Base-by-base conservation (phyloP, 2,888 invertebrate species). In the Nemotelus pantherinus region DNA sequence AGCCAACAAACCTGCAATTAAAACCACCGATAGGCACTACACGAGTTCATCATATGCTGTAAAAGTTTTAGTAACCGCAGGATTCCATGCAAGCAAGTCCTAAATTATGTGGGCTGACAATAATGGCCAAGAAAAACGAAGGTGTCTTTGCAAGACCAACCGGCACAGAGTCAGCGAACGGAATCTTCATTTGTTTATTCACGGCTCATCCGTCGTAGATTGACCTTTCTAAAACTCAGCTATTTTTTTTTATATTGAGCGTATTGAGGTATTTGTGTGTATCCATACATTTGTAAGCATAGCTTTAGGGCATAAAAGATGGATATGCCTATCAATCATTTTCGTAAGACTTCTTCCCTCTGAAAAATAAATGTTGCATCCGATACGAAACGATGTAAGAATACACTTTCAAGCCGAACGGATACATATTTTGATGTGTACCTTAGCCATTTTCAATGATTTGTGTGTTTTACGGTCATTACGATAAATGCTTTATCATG, bases 291-390 rank as follows among this genome's bases (percentile, higher is more conserved):
- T 25, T 25, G 25, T 25, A 25, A 25, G 25, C 25, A 25, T 25
- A 25, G 25, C 25, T 58, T 9, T 58, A 25, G 58, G 58, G 4
- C 1, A 58, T 58, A 58, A n/a, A 58, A n/a, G 9, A 58, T 58
- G 58, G 4, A 58, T 58, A 25, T 58, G 25, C 58, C 58, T 25
- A 58, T 58, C 58, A 58, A 58, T 58, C 58, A 58, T 58, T 58
- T 58, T 58, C 58, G n/a, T 58, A n/a, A 5, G 58, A 58, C 6
- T 58, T 58, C 25, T 25, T 25, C 25, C 25, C 25, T 25, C 25
- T 25, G 25, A 25, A 25, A 25, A 25, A 4, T 2, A 58, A 58
- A n/a, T n/a, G 58, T 58, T 58, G 9, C 58, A 25, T 6, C 25
- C 25, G 4, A 58, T n/a, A 25, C 25, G 58, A 58, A 58, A 2